Base-by-base conservation (phyloP, 2,797 vertebrate species). In the Harpagifer antarcticus region DNA sequence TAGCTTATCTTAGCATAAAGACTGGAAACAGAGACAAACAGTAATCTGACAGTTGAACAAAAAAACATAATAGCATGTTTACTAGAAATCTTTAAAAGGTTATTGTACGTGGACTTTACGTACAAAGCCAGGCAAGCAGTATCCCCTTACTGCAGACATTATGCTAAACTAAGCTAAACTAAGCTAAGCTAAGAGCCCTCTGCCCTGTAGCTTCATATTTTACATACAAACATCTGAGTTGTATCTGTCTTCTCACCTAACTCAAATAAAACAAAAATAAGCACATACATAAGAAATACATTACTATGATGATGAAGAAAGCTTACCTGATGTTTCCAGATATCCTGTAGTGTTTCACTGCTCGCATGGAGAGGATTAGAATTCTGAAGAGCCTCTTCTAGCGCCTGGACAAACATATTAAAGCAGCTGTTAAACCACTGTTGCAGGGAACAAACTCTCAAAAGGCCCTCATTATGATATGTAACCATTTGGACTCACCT, bases 301-400 rank as follows among this genome's bases (percentile, higher is more conserved):
- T 6, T 4, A 9, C 9, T 13, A 5, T 43, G 42, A 40, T 1
- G 5, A 9, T 3, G 5, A 63, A 17, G 0, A 15, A 61, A 49
- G 42, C 82, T 68, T 45, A 94, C 94, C 91, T 94, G 94, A 33
- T 91, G 86, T 63, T 87, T 92, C 92, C 91, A 93, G 59, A 93
- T 1, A 2, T 91, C 83, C 6, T 79, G 79, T 49, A 73, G 80
- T 54, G 83, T 81, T 59, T 85, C 85, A 8, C 40, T 23, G 60
- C 60, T 70, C 37, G 8, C 44, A 4, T 42, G 42, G 0, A 4
- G 52, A 44, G 75, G 59, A 14, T 37, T 63, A 6, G 60, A 0
- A 2, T 11, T 68, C 60, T 48, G 59, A 13, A 89, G 76, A 0
- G 79, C 78, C 42, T 89, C 86, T 33, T 85, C 53, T 6, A 93